Evolutionary conservation across 2,797 vertebrate species (phyloP).

Genomic region (Simalia tracyae): DNA sequence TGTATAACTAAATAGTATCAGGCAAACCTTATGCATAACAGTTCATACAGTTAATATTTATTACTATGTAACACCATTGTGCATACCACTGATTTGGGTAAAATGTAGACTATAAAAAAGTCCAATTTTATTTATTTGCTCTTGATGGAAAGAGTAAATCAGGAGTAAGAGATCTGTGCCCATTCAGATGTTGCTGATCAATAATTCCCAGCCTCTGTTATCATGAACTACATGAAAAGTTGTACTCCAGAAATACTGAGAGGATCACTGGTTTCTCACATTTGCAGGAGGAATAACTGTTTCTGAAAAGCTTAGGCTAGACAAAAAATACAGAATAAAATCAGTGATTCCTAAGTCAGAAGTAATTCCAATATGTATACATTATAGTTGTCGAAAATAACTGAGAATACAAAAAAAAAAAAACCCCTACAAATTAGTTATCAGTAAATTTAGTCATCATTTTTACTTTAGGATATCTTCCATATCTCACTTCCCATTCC

Average conservation of each 20-base stretch:
- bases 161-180: background rate
- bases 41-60: background rate
- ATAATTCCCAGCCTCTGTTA: background rate
- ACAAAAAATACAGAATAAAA: no score
- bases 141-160: background rate
- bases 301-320: no score
- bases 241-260: background rate
- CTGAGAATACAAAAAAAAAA: no score
- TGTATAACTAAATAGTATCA: background rate
- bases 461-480: no score
- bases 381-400: no score
- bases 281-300: no score
- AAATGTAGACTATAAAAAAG: background rate
- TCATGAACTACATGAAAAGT: background rate
- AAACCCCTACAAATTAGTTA: no score
- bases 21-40: background rate
- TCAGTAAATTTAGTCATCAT: no score
- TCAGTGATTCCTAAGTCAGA: no score
- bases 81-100: background rate
- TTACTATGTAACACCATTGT: background rate
- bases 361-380: no score
- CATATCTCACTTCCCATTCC: no score
- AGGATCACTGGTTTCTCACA: background rate
- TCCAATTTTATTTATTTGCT: background rate
- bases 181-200: background rate